Percentiles rank a stretch among this genome's conserved stretches.
phyloP scores from a whole-genome alignment of 2,797 vertebrate species.

The Pseudocheirus occidentalis region DNA sequence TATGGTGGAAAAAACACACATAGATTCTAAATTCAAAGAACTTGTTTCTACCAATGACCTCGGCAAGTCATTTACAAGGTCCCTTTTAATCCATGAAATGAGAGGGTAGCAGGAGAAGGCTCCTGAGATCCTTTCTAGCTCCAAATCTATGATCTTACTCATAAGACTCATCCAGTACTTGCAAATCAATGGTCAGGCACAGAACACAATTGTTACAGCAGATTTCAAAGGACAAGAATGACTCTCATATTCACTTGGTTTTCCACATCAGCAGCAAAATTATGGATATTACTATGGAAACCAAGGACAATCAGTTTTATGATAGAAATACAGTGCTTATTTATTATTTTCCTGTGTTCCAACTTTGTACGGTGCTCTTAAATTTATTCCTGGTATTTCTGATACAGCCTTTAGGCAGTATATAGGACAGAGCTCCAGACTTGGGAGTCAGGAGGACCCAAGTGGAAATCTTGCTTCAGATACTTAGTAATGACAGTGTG shows the following conservation, averaged over 20 bases:
- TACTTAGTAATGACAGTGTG: neutral
- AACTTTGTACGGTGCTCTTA: slow-evolving; percentile 1
- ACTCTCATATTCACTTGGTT: neutral
- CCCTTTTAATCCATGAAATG: neutral
- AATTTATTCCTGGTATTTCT: slow-evolving; percentile 2
- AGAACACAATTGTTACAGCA: too few relatives aligned
- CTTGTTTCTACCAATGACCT: neutral
- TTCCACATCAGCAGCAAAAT: neutral
- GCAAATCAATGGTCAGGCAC: neutral
- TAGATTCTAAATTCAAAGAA: neutral
- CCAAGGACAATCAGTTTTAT: neutral
- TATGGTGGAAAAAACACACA: neutral
- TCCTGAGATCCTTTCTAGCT: neutral
- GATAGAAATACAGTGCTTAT: neutral
- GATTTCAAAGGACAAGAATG: neutral
- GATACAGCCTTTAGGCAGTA: neutral
- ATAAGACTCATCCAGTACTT: neutral
- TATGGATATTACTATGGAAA: neutral
- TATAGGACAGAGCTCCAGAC: neutral
- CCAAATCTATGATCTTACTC: neutral
- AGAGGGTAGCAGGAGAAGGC: neutral
- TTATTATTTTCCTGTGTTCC: neutral
- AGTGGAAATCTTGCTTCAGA: neutral
- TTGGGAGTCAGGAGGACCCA: neutral
- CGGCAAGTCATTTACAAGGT: neutral